phyloP scores from a whole-genome alignment of 2,797 vertebrate genomes.

The Anas bernieri region DNA sequence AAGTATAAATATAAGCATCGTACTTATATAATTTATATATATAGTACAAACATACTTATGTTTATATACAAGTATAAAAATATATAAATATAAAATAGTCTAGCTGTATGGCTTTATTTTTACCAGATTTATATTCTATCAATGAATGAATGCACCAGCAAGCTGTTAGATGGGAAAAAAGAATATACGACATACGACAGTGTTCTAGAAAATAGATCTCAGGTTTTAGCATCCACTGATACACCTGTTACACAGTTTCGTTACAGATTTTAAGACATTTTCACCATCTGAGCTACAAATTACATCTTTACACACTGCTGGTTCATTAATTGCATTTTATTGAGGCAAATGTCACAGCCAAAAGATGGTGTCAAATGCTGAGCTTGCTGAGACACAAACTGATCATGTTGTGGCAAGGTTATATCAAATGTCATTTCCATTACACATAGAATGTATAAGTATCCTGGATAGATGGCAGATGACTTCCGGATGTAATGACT shows the following conservation, averaged over 20 bases:
- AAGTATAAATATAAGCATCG: not conserved
- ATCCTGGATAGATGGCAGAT: not conserved
- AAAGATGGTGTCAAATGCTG: not conserved
- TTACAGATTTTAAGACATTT: slow-evolving; percentile 11
- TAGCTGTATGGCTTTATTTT: not conserved
- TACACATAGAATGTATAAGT: not conserved
- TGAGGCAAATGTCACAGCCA: slow-evolving; percentile 5
- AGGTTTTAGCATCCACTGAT: not conserved
- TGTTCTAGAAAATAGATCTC: not conserved
- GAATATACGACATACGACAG: not conserved
- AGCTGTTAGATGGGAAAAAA: not conserved
- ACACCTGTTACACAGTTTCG: not conserved
- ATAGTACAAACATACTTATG: not conserved
- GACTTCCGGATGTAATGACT: slow-evolving; percentile 22
- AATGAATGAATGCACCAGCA: not conserved
- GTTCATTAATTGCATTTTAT: slow-evolving; percentile 46
- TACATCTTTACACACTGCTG: slow-evolving; percentile 9
- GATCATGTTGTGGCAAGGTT: not conserved
- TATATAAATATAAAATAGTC: not conserved
- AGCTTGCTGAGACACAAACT: not conserved
- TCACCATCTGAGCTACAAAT: slow-evolving; percentile 6
- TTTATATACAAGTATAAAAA: not conserved
- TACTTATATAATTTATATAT: not conserved
- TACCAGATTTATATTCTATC: not conserved
- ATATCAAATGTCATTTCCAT: slow-evolving; percentile 10